Conservation (phyloP, 2,113 vertebrate species). For the Ciconia stormi region DNA sequence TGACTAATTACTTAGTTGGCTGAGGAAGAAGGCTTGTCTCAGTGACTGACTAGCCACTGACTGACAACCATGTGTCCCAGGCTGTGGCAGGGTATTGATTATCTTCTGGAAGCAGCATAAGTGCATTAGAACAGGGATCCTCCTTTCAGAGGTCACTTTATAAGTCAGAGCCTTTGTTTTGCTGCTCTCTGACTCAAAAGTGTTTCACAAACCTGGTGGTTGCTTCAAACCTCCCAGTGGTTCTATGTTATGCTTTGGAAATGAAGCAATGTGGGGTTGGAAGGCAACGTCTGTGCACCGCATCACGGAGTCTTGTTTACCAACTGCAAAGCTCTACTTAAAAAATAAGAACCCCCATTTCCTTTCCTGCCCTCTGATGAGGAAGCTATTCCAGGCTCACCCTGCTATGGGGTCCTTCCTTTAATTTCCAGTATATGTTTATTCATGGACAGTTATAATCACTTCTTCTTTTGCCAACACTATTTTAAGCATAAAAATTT, state of each 20-base stretch:
- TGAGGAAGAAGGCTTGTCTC: not conserved
- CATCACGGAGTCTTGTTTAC: conserved; percentile 22
- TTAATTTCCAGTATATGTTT: conserved; percentile 47
- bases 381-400: conserved; percentile 49
- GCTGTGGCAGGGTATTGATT: not conserved
- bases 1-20: not conserved
- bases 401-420: conserved; percentile 44
- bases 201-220: rapidly evolving
- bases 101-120: not conserved
- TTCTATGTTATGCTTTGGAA: not conserved
- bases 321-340: not conserved
- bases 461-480: conserved; percentile 42
- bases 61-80: not conserved
- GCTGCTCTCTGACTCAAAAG: not conserved
- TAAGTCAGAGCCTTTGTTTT: not conserved
- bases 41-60: not conserved
- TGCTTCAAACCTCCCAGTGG: rapidly evolving
- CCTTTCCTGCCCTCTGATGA: conserved; percentile 2
- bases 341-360: not conserved
- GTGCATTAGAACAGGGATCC: not conserved
- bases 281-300: not conserved
- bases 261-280: not conserved
- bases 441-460: conserved; percentile 28
- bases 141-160: not conserved
- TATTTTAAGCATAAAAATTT: conserved; percentile 60